Evolutionary conservation across 2,888 invertebrate species (phyloP).

Genomic region (Dasypolia templi): DNA sequence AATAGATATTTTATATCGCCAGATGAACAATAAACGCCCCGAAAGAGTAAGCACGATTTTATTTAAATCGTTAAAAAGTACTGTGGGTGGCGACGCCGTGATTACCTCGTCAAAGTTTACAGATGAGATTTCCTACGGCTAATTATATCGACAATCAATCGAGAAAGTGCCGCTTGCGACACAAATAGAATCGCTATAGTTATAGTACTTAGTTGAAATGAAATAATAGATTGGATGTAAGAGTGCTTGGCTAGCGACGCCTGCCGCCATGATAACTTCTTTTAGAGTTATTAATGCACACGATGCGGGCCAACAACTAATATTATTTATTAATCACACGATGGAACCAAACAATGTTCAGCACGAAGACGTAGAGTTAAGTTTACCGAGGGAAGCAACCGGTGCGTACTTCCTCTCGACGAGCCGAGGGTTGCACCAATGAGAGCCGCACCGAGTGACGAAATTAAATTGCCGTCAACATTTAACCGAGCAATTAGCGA

Average conservation of each 20-base stretch:
- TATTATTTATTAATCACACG: conserved; percentile 79
- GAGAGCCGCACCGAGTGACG: conserved; percentile 66
- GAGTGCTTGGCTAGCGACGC: conserved; percentile 47
- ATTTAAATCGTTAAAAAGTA: conserved; percentile 64
- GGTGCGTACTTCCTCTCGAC: conserved; percentile 77
- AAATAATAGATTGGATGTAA: conserved; percentile 68
- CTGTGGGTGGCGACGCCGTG: conserved; percentile 60
- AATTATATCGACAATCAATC: conserved; percentile 83
- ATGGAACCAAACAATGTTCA: conserved; percentile 73
- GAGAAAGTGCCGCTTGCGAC: conserved; percentile 77
- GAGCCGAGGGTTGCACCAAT: conserved; percentile 67
- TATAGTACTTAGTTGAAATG: conserved; percentile 71
- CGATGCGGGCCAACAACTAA: conserved; percentile 76
- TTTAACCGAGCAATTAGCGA: conserved; percentile 77
- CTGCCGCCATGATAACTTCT: conserved; percentile 51
- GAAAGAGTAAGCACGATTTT: conserved; percentile 63
- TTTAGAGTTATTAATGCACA: conserved; percentile 79
- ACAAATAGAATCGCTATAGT: conserved; percentile 73
- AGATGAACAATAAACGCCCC: conserved; percentile 70
- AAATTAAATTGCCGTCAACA: conserved; percentile 79
- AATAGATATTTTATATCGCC: conserved; percentile 72
- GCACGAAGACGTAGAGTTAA: conserved; percentile 58
- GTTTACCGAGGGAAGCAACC: conserved; percentile 76
- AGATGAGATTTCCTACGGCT: conserved; percentile 68
- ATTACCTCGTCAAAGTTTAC: conserved; percentile 63